A percentile compares a stretch with the other conserved stretches of the same genome.
Evolutionary conservation across 2,888 invertebrate genomes (phyloP).

Genomic region (Platerodrilus igneus): DNA sequence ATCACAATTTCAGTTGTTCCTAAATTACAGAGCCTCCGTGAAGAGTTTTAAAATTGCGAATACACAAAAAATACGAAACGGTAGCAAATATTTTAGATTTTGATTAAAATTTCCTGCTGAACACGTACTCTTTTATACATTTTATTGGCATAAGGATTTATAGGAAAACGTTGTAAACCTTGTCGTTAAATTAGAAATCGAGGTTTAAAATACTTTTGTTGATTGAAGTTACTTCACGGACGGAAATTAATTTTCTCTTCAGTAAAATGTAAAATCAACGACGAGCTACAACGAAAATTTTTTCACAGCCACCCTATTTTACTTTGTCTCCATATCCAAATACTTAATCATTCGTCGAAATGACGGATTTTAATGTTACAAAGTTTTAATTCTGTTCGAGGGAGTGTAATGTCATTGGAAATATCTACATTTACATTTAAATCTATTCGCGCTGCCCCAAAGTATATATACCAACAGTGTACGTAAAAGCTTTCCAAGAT

Average conservation of each 20-base stretch:
- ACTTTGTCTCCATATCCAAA: slow-evolving; percentile 44
- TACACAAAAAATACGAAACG: no score
- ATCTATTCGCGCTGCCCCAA: slow-evolving; percentile 47
- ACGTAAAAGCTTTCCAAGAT: slow-evolving; percentile 32
- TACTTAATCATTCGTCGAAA: slow-evolving; percentile 49
- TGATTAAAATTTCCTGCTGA: no score
- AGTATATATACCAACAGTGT: slow-evolving; percentile 31
- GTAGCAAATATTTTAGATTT: no score
- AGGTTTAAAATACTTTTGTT: slow-evolving; percentile 34
- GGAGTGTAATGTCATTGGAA: slow-evolving; percentile 43
- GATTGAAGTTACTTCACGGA: slow-evolving; percentile 46
- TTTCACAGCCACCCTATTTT: slow-evolving; percentile 37
- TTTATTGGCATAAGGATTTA: no score
- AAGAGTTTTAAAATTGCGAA: no score
- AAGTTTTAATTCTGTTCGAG: slow-evolving; percentile 45
- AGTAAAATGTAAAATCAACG: slow-evolving; percentile 46
- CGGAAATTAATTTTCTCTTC: slow-evolving; percentile 46
- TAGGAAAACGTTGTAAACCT: no score
- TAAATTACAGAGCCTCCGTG: no score
- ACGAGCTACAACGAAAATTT: slow-evolving; percentile 42
- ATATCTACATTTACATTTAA: slow-evolving; percentile 48
- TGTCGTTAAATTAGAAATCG: no score
- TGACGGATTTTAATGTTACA: slow-evolving; percentile 48
- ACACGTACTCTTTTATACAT: no score
- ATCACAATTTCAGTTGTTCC: no score